Evolutionary conservation across 1,140 invertebrate species (phyloP), one percentile per base, ranked within the genome.

Genomic region (Maniola jurtina): DNA sequence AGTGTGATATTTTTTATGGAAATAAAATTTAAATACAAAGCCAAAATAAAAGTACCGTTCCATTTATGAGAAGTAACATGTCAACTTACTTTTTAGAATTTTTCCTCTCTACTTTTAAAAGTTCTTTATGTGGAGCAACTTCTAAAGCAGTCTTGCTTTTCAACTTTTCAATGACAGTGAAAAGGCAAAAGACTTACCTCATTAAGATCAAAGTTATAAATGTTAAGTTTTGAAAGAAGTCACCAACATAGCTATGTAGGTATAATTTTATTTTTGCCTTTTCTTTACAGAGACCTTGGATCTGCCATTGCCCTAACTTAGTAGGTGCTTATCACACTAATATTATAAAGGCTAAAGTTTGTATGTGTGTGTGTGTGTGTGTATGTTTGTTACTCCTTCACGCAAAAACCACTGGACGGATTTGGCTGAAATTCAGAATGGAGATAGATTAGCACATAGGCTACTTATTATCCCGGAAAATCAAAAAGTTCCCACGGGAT

Each of bases 11-110:
- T 25, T 25, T 25, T 25, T 25, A 25, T 25, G 25, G 25, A 2
- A n/a, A 25, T 25, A 4, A 25, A 25, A 25, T 2, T 2, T 4
- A 4, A 25, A 25, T 25, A 25, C 25, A 45, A 45, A 45, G 42
- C 13, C 9, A 13, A 45, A 38, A 38, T 38, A 38, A 38, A 38
- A 38, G 6, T 45, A 45, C 5, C 42, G 25, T 25, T 25, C 25
- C 4, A 25, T 25, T 25, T 25, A 11, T 8, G 42, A 45, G 13
- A 45, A 52, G 48, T 52, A 4, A 16, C 8, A 16, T 25, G 48
- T 52, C 48, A 52, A 52, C 14, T 50, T 16, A 25, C 48, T 52
- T 52, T 52, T 52, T 52, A 52, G 16, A 52, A 52, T 16, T 52
- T 52, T 52, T 25, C 8, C 48, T n/a, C 45, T 14, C 14, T 16